Evolutionary conservation across 2,113 vertebrate genomes (phyloP).

Genomic region (Lanius ludovicianus): DNA sequence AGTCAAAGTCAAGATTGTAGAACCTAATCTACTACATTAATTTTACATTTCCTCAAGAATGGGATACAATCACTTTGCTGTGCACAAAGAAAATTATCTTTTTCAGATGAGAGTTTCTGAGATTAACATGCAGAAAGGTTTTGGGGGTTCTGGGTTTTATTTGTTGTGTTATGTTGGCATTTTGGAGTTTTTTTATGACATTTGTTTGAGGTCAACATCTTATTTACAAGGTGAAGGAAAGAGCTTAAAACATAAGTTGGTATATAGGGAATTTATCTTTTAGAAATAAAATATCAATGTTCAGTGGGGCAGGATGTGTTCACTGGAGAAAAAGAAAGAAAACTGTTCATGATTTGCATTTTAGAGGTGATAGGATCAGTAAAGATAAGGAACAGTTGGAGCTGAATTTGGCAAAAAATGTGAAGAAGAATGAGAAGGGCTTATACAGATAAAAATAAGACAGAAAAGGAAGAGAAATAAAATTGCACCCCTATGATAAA

Average conservation of each 20-base stretch:
- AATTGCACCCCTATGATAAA: not conserved
- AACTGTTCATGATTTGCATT: not conserved
- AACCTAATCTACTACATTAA: not conserved
- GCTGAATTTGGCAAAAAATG: not conserved
- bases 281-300: not conserved
- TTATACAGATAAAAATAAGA: not conserved
- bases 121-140: not conserved
- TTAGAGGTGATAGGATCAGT: not conserved
- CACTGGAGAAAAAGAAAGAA: not conserved
- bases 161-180: not conserved
- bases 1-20: not conserved
- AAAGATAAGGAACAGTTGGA: not conserved
- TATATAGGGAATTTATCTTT: not conserved
- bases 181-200: not conserved
- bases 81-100: not conserved
- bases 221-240: not conserved
- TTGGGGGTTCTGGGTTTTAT: not conserved
- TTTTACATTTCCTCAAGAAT: not conserved
- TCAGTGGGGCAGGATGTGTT: not conserved
- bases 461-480: not conserved
- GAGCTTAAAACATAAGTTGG: not conserved
- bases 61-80: not conserved
- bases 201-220: not conserved
- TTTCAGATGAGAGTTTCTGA: not conserved
- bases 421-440: not conserved